Evolutionary conservation across 2,113 vertebrate species (phyloP).

Genomic region (Salvelinus alpinus): DNA sequence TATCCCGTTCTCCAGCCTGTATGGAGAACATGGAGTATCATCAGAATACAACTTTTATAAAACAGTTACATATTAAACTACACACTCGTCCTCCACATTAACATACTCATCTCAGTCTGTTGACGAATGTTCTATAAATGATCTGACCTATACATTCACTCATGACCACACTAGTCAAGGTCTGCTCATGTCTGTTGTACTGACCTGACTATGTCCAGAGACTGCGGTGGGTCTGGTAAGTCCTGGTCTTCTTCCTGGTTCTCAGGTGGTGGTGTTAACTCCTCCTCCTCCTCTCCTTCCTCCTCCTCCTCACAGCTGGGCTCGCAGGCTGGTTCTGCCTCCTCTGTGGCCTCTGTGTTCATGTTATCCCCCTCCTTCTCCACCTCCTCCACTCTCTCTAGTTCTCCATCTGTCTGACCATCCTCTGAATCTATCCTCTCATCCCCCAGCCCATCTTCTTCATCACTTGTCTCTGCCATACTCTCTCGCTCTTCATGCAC

Average conservation of each 20-base stretch:
- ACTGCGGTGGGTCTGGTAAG: not conserved
- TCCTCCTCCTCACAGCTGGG: conserved; percentile 26
- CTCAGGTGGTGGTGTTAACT: not conserved
- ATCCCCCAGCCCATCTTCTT: not conserved
- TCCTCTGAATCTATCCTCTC: conserved; percentile 20
- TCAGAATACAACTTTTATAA: not conserved
- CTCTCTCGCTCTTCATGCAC: conserved; percentile 22
- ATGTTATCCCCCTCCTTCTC: conserved; percentile 21
- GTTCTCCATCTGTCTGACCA: conserved; percentile 32
- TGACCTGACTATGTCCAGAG: conserved; percentile 1
- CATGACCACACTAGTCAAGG: not conserved
- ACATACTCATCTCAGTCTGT: not conserved
- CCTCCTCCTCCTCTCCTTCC: not conserved
- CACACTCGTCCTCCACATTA: not conserved
- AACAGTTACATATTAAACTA: not conserved
- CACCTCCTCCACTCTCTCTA: conserved; percentile 25
- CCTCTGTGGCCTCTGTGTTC: conserved; percentile 20
- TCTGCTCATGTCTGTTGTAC: not conserved
- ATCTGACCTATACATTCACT: not conserved
- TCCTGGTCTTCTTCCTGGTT: not conserved
- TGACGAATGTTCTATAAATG: not conserved
- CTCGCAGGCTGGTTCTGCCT: conserved; percentile 29
- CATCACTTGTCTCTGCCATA: conserved; percentile 34
- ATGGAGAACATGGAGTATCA: not conserved
- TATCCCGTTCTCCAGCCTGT: conserved; percentile 64